Conservation (phyloP, 2,888 invertebrate species). For the Antheraea yamamai region DNA sequence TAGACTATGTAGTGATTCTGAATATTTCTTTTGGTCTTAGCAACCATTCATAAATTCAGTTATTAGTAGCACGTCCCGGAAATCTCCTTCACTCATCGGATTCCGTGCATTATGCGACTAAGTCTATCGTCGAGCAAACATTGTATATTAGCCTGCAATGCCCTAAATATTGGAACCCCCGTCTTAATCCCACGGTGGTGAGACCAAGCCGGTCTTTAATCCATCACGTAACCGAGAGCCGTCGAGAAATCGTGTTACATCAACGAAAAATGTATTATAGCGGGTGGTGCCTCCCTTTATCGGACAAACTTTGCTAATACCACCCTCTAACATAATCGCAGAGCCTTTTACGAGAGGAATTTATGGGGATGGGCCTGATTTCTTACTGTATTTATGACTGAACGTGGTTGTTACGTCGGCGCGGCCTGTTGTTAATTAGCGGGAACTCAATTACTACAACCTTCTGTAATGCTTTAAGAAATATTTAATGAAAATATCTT, state of each 20-base stretch:
- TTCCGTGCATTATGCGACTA: slow-evolving; percentile 57
- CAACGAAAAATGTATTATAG: slow-evolving; percentile 83
- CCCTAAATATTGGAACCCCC: slow-evolving; percentile 74
- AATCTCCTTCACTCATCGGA: slow-evolving; percentile 44
- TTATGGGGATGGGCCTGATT: slow-evolving; percentile 81
- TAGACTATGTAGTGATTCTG: no score
- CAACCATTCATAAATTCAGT: slow-evolving; percentile 1
- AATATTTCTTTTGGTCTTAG: background rate
- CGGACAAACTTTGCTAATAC: slow-evolving; percentile 83
- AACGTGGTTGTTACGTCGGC: slow-evolving; percentile 72
- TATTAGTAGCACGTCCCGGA: slow-evolving; percentile 19
- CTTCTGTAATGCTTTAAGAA: background rate
- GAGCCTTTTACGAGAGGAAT: slow-evolving; percentile 82
- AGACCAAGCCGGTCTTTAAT: slow-evolving; percentile 78
- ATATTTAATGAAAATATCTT: background rate
- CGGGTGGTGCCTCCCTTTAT: slow-evolving; percentile 65
- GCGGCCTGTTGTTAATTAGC: slow-evolving; percentile 69
- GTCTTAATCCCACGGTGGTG: slow-evolving; percentile 75
- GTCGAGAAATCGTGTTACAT: slow-evolving; percentile 83
- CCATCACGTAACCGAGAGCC: slow-evolving; percentile 82
- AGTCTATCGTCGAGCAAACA: slow-evolving; percentile 75
- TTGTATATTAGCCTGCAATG: slow-evolving; percentile 75
- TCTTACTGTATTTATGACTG: slow-evolving; percentile 78
- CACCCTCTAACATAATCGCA: slow-evolving; percentile 82
- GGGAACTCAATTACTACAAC: slow-evolving; percentile 40